Conservation (phyloP, 2,888 invertebrate species). For the Drosophila picticornis region DNA sequence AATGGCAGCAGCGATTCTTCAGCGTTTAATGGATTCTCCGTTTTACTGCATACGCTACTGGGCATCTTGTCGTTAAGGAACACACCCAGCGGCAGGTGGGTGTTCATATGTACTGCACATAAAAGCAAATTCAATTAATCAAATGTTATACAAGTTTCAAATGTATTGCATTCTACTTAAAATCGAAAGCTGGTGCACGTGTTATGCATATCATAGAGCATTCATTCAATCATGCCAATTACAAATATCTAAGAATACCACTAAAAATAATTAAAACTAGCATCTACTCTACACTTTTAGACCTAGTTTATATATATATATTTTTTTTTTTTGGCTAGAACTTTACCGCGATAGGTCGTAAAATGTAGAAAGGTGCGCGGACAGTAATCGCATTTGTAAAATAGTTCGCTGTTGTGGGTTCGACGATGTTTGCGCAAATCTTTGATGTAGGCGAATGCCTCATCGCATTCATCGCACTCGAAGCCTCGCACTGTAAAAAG, state of each 20-base stretch:
- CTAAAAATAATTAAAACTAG: constrained; percentile 11
- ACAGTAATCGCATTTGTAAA: constrained; percentile 79
- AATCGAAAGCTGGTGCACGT: constrained; percentile 41
- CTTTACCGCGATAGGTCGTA: constrained; percentile 75
- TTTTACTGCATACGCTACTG: constrained; percentile 27
- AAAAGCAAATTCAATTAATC: constrained; percentile 15
- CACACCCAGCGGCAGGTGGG: constrained; percentile 73
- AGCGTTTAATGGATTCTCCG: constrained; percentile 36
- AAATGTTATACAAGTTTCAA: not conserved
- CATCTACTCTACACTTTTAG: constrained; percentile 21
- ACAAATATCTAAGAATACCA: not conserved
- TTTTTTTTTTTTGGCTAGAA: constrained; percentile 9
- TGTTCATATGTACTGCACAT: constrained; percentile 71
- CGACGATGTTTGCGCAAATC: constrained; percentile 79
- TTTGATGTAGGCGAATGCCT: constrained; percentile 65
- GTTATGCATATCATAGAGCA: constrained; percentile 43
- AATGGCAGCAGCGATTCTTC: constrained; percentile 52
- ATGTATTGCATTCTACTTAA: not conserved
- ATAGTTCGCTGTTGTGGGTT: constrained; percentile 70
- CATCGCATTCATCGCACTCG: constrained; percentile 74
- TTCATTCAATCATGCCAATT: constrained; percentile 17
- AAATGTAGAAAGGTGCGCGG: constrained; percentile 74
- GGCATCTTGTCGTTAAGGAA: constrained; percentile 67
- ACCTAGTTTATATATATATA: not conserved
- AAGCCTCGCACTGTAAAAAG: constrained; percentile 73